Evolutionary conservation across 2,113 vertebrate genomes (phyloP).

Genomic region (Ellobius talpinus): DNA sequence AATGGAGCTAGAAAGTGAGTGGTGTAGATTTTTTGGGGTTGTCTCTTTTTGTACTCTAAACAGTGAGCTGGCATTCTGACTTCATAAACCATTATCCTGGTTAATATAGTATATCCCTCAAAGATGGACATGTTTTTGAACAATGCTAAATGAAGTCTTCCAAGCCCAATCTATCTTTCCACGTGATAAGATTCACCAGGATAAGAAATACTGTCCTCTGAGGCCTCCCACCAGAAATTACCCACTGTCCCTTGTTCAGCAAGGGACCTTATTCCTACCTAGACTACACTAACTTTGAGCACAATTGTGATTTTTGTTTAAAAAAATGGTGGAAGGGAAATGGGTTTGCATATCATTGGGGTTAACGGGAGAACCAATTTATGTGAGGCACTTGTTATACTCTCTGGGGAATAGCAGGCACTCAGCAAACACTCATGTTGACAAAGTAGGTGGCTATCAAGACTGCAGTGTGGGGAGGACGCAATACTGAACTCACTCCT

Average conservation of each 20-base stretch:
- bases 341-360: background rate
- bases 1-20: background rate
- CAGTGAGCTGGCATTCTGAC: background rate
- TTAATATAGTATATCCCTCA: background rate
- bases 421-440: background rate
- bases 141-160: background rate
- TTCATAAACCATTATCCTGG: background rate
- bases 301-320: background rate
- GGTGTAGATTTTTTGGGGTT: background rate
- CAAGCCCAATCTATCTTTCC: background rate
- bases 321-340: background rate
- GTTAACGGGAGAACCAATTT: background rate
- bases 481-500: background rate
- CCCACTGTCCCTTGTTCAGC: background rate
- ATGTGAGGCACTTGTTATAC: background rate
- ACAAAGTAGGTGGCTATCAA: background rate
- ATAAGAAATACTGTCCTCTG: background rate
- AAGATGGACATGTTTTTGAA: background rate
- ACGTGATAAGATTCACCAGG: background rate
- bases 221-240: background rate
- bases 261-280: background rate
- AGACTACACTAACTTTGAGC: background rate
- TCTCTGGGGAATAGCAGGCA: background rate
- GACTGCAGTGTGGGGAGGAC: background rate
- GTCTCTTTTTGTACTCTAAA: background rate